These are phyloP conservation scores for Talpa occidentalis DNA, from an alignment of 2,113 vertebrate genomes.

Conservation along the genomic window DNA sequence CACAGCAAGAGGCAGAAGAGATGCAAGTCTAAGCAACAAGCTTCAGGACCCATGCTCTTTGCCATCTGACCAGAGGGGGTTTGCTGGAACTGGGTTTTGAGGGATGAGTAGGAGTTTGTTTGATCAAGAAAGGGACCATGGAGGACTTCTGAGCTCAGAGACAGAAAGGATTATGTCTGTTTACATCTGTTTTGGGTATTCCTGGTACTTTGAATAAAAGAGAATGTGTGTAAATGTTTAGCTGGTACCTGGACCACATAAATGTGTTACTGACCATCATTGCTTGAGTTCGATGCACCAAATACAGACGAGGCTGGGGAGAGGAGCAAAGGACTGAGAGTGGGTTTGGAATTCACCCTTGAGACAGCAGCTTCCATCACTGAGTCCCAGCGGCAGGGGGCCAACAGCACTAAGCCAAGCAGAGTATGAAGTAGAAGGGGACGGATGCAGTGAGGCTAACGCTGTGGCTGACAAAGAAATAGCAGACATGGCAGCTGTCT, in stretches of 20 bases:
- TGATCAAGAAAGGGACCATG: background rate
- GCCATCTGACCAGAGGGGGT: background rate
- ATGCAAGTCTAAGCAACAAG: background rate
- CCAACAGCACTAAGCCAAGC: too few species aligned
- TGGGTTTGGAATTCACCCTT: background rate
- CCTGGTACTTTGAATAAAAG: background rate
- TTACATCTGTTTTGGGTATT: background rate
- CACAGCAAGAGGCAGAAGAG: background rate
- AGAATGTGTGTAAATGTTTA: background rate
- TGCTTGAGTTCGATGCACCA: background rate
- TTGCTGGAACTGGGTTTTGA: background rate
- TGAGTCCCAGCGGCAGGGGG: background rate
- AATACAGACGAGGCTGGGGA: background rate
- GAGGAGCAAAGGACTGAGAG: background rate
- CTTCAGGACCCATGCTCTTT: background rate
- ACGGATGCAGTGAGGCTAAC: background rate
- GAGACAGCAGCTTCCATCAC: background rate
- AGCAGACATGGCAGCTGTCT: accelerated
- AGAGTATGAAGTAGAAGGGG: background rate
- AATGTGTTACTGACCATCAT: background rate
- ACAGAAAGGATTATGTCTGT: background rate
- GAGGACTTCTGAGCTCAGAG: background rate
- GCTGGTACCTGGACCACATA: background rate
- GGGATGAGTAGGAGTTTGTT: background rate
- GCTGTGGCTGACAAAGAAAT: background rate